Conservation (phyloP, 2,888 invertebrate genomes). For the Acleris sparsana region DNA sequence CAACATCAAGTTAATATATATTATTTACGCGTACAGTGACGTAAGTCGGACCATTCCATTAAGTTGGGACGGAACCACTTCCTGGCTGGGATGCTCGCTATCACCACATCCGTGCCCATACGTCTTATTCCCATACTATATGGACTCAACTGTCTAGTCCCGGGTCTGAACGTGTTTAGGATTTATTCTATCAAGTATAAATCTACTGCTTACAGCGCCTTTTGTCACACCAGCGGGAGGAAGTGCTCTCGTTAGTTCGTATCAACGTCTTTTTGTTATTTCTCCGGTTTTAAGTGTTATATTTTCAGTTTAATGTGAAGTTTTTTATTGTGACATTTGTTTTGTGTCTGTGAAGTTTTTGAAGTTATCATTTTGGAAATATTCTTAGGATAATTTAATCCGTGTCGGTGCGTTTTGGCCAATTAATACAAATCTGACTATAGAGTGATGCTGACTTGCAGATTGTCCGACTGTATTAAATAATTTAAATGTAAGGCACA, state of each 20-base stretch:
- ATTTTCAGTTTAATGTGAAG: background rate
- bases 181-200: constrained; percentile 6
- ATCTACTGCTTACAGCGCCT: constrained; percentile 3
- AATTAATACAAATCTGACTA: no score
- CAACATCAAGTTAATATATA: background rate
- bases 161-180: background rate
- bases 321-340: background rate
- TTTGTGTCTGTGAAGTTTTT: background rate
- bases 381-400: no score
- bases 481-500: no score
- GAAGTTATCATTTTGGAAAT: background rate
- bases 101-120: background rate
- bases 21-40: background rate
- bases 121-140: no score
- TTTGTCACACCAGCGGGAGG: background rate
- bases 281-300: background rate
- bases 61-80: background rate
- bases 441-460: no score
- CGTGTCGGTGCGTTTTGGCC: no score
- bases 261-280: background rate
- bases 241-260: background rate
- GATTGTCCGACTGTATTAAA: no score
- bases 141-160: no score
- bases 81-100: background rate
- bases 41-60: constrained; percentile 5